Percentiles rank a stretch among this genome's conserved stretches.
Conservation (phyloP, 2,888 invertebrate genomes). For the Agriopis aurantiaria region DNA sequence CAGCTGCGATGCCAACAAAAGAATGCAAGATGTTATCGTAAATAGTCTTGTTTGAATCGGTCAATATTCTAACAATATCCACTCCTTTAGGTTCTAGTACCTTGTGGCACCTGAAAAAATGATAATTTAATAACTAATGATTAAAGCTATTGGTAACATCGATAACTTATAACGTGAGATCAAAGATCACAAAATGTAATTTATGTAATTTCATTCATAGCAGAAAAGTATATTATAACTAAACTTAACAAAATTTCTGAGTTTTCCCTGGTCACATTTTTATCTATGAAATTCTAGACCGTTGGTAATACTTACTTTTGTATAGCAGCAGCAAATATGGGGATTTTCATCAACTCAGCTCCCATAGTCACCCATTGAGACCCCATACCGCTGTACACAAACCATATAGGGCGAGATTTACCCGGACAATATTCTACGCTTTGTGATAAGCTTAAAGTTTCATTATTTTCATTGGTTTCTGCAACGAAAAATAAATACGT, state of each 20-base stretch:
- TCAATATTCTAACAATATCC: constrained; percentile 87
- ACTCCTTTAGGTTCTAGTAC: constrained; percentile 87
- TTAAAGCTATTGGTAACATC: too few species aligned
- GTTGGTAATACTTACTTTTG: constrained; percentile 58
- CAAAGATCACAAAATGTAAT: too few species aligned
- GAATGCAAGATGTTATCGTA: constrained; percentile 88
- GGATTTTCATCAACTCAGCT: constrained; percentile 85
- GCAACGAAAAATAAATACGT: constrained; percentile 15
- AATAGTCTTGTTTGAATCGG: constrained; percentile 86
- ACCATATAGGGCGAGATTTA: constrained; percentile 84
- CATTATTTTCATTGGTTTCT: constrained; percentile 54
- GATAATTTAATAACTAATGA: neutral
- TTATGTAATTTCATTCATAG: too few species aligned
- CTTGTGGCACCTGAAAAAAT: constrained; percentile 76
- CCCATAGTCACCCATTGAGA: constrained; percentile 89
- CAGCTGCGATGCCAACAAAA: constrained; percentile 91
- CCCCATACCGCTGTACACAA: constrained; percentile 89
- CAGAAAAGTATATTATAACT: too few species aligned
- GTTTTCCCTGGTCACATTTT: too few species aligned
- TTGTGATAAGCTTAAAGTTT: constrained; percentile 68
- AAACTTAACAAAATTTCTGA: too few species aligned
- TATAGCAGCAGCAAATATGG: constrained; percentile 83
- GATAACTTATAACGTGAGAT: too few species aligned
- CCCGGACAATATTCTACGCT: constrained; percentile 82
- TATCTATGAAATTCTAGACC: neutral